Base-by-base conservation (phyloP, 2,888 invertebrate species). In the Meliscaeva auricollis region DNA sequence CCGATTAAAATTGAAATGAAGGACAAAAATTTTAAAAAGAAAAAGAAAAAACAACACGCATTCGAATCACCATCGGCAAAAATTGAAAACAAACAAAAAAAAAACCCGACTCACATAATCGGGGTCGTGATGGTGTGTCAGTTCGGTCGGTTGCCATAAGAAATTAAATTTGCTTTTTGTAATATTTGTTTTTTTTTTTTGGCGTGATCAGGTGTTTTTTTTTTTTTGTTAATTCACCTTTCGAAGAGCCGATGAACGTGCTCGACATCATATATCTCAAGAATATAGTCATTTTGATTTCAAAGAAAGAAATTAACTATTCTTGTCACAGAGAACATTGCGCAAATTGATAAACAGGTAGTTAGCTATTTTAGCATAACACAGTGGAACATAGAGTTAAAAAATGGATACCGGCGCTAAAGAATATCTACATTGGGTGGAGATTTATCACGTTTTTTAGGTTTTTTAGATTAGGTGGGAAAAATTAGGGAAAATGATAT, bases 261-360 rank as follows among this genome's bases (percentile, higher is more conserved):
- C 62, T 70, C 64, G 72, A 72, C 26, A 64, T 78, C 77, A 56
- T 46, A 44, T 38, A 46, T 30, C 35, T 11, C 3, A 1, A 30
- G 30, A 30, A 70, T 64, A 62, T n/a, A 35, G 52, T n/a, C n/a
- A 73, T 54, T 44, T 64, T n/a, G 32, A 15, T 30, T 68, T 38
- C 9, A 30, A 26, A 68, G 35, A 48, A n/a, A 30, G 32, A 38
- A 70, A 78, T 72, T 72, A 72, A 46, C 22, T 44, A 78, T 78
- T 72, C 72, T 56, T 30, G 64, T 78, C 77, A 41, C 72, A 77
- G 6, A 64, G 52, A 54, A 66, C 32, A 20, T 78, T 78, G 58
- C 62, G 64, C 38, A 17, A 56, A 54, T 35, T 17, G 30, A 64
- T 64, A 46, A 15, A 32, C 3, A 44, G 26, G 62, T n/a, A 44